phyloP scores from a whole-genome alignment of 2,113 vertebrate genomes.

The Eudyptes chrysolophus region DNA sequence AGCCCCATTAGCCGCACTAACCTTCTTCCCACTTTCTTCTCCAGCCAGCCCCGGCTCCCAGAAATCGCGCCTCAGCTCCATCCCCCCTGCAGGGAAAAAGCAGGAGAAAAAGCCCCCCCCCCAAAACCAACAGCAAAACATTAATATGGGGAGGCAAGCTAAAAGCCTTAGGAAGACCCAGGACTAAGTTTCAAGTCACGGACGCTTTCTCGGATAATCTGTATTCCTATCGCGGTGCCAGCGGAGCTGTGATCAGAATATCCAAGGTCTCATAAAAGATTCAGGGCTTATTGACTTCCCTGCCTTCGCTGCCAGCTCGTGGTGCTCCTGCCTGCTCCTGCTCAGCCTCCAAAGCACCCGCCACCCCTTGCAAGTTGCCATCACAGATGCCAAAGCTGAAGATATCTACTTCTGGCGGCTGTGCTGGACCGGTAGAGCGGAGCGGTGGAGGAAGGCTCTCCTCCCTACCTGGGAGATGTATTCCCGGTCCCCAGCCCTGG shows the following conservation, averaged over 20 bases:
- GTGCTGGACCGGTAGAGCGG: not conserved
- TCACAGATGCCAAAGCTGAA: not conserved
- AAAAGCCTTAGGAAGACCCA: constrained; percentile 73
- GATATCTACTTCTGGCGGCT: not conserved
- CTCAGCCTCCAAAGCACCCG: constrained; percentile 48
- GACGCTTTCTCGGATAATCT: constrained; percentile 76
- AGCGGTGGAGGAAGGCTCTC: not conserved
- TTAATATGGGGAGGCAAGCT: constrained; percentile 7
- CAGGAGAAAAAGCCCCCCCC: not conserved
- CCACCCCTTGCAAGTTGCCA: constrained; percentile 23
- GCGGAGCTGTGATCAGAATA: constrained; percentile 86
- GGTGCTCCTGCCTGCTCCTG: constrained; percentile 63
- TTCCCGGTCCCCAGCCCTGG: not conserved
- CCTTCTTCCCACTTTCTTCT: not conserved
- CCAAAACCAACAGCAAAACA: not conserved
- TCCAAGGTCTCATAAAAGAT: constrained; percentile 91
- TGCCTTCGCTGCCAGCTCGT: constrained; percentile 46
- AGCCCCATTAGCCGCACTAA: not conserved
- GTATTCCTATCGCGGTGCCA: constrained; percentile 77
- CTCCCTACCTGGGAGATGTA: not conserved
- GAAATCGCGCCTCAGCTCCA: not conserved
- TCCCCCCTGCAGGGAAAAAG: not conserved
- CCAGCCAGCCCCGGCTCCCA: not conserved
- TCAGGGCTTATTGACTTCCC: constrained; percentile 86
- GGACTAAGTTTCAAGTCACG: constrained; percentile 64